Evolutionary conservation across 1,140 invertebrate genomes (phyloP).

Genomic region (Vanessa tameamea): DNA sequence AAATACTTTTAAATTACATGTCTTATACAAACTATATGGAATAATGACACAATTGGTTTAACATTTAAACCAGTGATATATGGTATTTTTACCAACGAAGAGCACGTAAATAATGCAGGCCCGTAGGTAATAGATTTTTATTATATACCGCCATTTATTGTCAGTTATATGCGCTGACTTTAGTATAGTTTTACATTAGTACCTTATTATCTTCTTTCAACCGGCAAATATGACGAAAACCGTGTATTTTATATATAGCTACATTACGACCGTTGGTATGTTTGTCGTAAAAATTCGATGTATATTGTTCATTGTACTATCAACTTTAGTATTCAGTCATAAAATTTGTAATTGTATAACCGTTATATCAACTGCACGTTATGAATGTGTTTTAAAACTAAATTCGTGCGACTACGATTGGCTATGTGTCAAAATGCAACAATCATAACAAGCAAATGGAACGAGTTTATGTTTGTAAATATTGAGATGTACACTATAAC

Average conservation of each 20-base stretch:
- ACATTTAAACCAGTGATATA: too few species aligned
- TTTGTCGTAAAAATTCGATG: neutral
- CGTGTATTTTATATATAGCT: neutral
- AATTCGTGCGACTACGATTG: slow-evolving; percentile 8
- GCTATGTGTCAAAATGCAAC: slow-evolving; percentile 21
- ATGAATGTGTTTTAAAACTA: slow-evolving; percentile 14
- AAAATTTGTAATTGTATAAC: slow-evolving; percentile 1
- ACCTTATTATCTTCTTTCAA: too few species aligned
- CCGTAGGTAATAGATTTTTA: too few species aligned
- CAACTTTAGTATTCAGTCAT: neutral
- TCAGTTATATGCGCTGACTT: too few species aligned
- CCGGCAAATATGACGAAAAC: neutral
- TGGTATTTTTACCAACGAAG: too few species aligned
- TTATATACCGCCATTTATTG: too few species aligned
- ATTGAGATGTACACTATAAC: neutral
- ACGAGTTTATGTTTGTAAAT: slow-evolving; percentile 2
- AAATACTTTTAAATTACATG: too few species aligned
- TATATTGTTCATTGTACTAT: neutral
- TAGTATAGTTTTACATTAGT: too few species aligned
- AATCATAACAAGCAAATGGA: neutral
- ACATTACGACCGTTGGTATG: neutral
- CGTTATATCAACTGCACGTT: neutral
- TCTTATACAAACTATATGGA: too few species aligned
- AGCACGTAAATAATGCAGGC: too few species aligned
- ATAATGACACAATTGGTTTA: too few species aligned